Evolutionary conservation across 1,140 invertebrate genomes (phyloP).

Genomic region (Drosophila varians): DNA sequence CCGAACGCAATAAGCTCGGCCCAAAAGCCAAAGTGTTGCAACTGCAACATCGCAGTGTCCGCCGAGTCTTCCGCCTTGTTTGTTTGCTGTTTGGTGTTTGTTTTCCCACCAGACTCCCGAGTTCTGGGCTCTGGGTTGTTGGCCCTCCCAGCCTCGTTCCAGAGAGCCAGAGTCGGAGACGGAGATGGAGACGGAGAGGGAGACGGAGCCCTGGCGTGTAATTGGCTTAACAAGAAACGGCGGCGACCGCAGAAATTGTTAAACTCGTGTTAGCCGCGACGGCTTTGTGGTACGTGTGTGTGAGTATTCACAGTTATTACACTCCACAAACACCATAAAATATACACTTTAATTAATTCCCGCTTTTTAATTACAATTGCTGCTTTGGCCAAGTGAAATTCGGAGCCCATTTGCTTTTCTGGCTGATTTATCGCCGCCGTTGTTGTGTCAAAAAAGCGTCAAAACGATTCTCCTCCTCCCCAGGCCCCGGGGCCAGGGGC

Average conservation of each 20-base stretch:
- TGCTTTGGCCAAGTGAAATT: conserved; percentile 39
- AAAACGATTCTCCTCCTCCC: conserved; percentile 42
- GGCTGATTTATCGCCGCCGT: conserved; percentile 64
- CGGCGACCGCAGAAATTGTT: conserved; percentile 64
- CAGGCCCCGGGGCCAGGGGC: conserved; percentile 1
- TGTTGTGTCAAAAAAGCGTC: conserved; percentile 66
- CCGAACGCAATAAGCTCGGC: conserved; percentile 9
- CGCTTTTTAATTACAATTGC: conserved; percentile 60
- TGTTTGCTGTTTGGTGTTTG: conserved; percentile 35
- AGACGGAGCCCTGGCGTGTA: conserved; percentile 56
- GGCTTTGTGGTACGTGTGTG: not conserved
- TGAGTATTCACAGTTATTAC: conserved; percentile 58
- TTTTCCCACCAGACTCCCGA: conserved; percentile 46
- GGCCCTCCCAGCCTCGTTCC: conserved; percentile 20
- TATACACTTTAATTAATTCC: conserved; percentile 77
- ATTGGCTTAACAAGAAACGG: conserved; percentile 76
- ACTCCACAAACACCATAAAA: conserved; percentile 60
- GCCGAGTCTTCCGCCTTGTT: not conserved
- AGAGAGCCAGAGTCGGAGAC: conserved; percentile 3
- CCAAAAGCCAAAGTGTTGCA: not conserved
- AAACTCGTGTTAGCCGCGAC: conserved; percentile 64
- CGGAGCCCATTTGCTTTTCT: conserved; percentile 60
- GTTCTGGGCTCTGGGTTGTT: conserved; percentile 32
- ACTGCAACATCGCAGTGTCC: conserved; percentile 59
- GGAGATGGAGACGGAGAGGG: no score